Conservation (phyloP, 2,797 vertebrate genomes). For the Acrossocheilus fasciatus region DNA sequence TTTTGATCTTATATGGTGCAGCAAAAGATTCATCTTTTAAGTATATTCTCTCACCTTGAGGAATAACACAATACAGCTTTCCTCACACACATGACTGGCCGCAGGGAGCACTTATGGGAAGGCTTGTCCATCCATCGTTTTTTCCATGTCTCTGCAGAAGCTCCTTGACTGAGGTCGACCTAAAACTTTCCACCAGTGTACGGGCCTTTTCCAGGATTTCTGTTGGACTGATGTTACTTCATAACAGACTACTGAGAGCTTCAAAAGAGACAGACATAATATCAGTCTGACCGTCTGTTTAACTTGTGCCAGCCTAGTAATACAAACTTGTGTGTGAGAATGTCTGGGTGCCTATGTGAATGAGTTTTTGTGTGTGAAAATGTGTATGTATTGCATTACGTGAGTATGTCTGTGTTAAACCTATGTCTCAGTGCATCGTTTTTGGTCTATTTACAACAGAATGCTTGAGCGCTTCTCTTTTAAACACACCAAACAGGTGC, state of each 20-base stretch:
- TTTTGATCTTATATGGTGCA: neutral
- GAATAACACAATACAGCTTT: conserved; percentile 70
- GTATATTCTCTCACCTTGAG: conserved; percentile 41
- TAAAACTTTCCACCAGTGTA: conserved; percentile 80
- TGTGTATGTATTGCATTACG: conserved; percentile 15
- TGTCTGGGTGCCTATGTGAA: conserved; percentile 19
- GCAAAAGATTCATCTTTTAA: neutral
- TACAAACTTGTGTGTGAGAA: conserved; percentile 42
- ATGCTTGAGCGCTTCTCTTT: conserved; percentile 39
- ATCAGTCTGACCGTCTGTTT: conserved; percentile 61
- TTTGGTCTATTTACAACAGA: conserved; percentile 11
- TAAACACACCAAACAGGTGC: conserved; percentile 24
- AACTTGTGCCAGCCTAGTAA: conserved; percentile 48
- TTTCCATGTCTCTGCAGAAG: conserved; percentile 80
- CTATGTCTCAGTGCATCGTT: conserved; percentile 8
- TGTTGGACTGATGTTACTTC: conserved; percentile 63
- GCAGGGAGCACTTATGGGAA: conserved; percentile 57
- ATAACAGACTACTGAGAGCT: conserved; percentile 72
- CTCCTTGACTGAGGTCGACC: conserved; percentile 65
- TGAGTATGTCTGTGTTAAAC: conserved; percentile 33
- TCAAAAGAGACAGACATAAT: conserved; percentile 60
- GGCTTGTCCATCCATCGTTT: conserved; percentile 68
- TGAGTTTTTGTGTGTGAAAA: conserved; percentile 24
- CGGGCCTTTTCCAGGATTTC: conserved; percentile 71
- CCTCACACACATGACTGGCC: conserved; percentile 72